These are phyloP conservation scores for Pangasius sanitwongsei DNA, from an alignment of 2,797 vertebrate genomes.

Conservation along the genomic window DNA sequence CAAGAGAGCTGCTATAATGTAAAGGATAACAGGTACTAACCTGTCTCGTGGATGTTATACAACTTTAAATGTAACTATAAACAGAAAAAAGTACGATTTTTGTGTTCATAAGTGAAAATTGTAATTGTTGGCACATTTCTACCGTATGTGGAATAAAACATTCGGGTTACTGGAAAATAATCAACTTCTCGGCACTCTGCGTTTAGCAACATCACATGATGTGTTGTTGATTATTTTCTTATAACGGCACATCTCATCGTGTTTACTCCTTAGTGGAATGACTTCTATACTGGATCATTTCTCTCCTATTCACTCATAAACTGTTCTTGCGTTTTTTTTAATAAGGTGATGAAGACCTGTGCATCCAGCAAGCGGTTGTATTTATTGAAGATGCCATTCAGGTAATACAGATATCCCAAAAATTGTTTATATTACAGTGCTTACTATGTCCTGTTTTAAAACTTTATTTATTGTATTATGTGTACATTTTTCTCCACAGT, in stretches of 20 bases:
- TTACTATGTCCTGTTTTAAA: not conserved
- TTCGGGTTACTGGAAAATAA: not conserved
- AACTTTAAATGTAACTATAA: not conserved
- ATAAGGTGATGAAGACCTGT: conserved; percentile 71
- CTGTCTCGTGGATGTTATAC: not conserved
- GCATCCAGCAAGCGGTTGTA: conserved; percentile 86
- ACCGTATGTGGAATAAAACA: not conserved
- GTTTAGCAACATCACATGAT: not conserved
- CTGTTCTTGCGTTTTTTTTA: not conserved
- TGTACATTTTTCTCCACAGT: conserved; percentile 70
- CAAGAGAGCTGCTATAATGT: not conserved
- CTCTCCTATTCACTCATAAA: conserved; percentile 8
- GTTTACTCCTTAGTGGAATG: not conserved
- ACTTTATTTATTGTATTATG: not conserved
- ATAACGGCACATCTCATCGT: not conserved
- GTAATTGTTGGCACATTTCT: not conserved
- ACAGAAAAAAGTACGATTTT: not conserved
- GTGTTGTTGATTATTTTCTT: not conserved
- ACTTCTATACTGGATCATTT: not conserved
- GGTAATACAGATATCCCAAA: conserved; percentile 65
- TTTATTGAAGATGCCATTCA: conserved; percentile 95
- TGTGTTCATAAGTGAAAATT: not conserved
- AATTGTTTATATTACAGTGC: not conserved
- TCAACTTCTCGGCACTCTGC: not conserved
- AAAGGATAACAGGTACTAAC: not conserved